Evolutionary conservation across 2,888 invertebrate genomes (phyloP), one percentile per base, ranked within the genome.

Genomic region (Horisme vitalbata): DNA sequence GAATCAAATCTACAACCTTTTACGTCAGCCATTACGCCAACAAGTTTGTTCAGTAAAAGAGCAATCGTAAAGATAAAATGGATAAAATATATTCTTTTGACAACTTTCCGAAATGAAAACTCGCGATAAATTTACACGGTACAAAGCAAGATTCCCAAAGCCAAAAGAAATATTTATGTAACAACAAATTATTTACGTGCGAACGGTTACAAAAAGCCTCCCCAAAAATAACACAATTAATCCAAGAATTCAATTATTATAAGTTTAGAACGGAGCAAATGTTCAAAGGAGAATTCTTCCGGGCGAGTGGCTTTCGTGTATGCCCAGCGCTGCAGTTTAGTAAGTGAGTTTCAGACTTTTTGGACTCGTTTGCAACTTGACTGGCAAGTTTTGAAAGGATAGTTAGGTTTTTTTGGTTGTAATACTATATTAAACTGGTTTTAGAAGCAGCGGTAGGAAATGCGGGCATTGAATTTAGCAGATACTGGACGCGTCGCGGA

Each of bases 161-260:
- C 44, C 32, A 43, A 57, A 55, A 52, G 20, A 68, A 75, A 75
- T 71, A 67, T 68, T 71, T 66, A 58, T 61, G 62, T 65, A 76
- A 73, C 68, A 83, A 74, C 79, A 73, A 62, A 76, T 83, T 83
- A 80, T 41, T 68, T 54, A 71, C 81, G 68, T 63, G 57, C 54
- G 65, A 69, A 36, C 61, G 71, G 48, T 53, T 64, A 41, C 57
- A 52, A 69, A 80, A 80, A 75, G 75, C 61, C 58, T 43, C 46
- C 61, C 67, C 68, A 80, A 78, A 82, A 84, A 85, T 83, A 83
- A 81, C 73, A 78, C 76, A 79, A 79, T 83, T 83, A 82, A 82
- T 79, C 71, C 48, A 62, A 39, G 57, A 70, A 75, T 48, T 48
- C 24, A 14, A 38, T 82, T 82, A 80, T 81, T 74, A 68, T 75